phyloP scores from a whole-genome alignment of 2,113 vertebrate species.

The Microtus pennsylvanicus region DNA sequence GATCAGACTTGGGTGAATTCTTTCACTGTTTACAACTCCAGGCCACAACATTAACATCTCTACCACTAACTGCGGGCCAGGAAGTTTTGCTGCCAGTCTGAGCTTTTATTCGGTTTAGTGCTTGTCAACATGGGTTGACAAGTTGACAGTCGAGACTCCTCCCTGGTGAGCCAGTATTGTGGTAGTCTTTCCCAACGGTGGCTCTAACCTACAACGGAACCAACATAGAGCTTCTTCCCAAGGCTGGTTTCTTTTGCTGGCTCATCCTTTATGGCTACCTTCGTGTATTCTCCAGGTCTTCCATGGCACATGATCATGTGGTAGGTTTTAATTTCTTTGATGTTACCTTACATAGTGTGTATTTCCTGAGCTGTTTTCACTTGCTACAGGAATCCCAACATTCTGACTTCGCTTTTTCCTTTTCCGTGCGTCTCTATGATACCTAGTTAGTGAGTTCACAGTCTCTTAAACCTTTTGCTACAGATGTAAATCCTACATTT shows the following conservation, averaged over 20 bases:
- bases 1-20: neutral
- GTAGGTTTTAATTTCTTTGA: no score
- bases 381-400: neutral
- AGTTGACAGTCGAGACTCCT: neutral
- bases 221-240: neutral
- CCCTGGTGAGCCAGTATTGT: neutral
- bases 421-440: neutral
- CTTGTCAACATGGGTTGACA: neutral
- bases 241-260: neutral
- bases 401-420: neutral
- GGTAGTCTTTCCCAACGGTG: neutral
- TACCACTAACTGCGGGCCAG: neutral
- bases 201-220: neutral
- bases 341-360: neutral
- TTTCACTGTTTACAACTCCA: neutral
- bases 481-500: neutral
- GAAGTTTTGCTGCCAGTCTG: neutral
- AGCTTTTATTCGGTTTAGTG: neutral
- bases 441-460: neutral
- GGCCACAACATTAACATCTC: neutral
- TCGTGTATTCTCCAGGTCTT: neutral
- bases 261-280: neutral
- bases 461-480: neutral
- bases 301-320: neutral
- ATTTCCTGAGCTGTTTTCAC: neutral